Percentiles rank a stretch among this genome's conserved stretches.
These are phyloP conservation scores for Drosophila paranaensis DNA, from an alignment of 2,888 invertebrate species.

Conservation along the genomic window DNA sequence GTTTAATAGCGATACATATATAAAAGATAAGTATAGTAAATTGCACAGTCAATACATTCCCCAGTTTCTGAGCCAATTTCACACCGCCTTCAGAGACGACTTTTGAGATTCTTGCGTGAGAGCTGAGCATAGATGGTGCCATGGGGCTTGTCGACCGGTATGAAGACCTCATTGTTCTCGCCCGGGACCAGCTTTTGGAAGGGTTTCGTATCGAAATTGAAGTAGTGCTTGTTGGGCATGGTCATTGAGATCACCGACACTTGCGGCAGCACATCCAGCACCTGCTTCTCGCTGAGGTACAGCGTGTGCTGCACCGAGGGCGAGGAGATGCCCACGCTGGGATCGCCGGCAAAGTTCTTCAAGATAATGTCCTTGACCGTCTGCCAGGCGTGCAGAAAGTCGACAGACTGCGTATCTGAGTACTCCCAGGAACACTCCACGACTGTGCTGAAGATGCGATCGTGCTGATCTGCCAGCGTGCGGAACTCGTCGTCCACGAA, in stretches of 20 bases:
- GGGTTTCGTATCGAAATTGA: constrained; percentile 90
- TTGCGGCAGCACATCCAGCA: constrained; percentile 89
- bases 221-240: constrained; percentile 93
- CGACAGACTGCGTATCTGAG: constrained; percentile 87
- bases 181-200: constrained; percentile 89
- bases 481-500: constrained; percentile 92
- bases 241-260: constrained; percentile 90
- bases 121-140: constrained; percentile 91
- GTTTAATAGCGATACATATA: not conserved
- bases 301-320: constrained; percentile 93
- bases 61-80: not conserved
- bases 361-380: constrained; percentile 89
- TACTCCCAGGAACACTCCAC: constrained; percentile 92
- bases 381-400: constrained; percentile 90
- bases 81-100: constrained; percentile 71
- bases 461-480: constrained; percentile 90
- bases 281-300: constrained; percentile 89
- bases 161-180: constrained; percentile 89
- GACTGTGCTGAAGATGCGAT: constrained; percentile 90
- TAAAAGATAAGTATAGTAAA: not conserved
- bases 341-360: constrained; percentile 91
- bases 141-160: constrained; percentile 91
- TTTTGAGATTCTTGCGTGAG: constrained; percentile 85
- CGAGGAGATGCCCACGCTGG: constrained; percentile 89
- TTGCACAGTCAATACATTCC: not conserved